Evolutionary conservation across 2,797 vertebrate species (phyloP), one percentile per base, ranked within the genome.

Genomic region (Schizopygopsis malacanthus): DNA sequence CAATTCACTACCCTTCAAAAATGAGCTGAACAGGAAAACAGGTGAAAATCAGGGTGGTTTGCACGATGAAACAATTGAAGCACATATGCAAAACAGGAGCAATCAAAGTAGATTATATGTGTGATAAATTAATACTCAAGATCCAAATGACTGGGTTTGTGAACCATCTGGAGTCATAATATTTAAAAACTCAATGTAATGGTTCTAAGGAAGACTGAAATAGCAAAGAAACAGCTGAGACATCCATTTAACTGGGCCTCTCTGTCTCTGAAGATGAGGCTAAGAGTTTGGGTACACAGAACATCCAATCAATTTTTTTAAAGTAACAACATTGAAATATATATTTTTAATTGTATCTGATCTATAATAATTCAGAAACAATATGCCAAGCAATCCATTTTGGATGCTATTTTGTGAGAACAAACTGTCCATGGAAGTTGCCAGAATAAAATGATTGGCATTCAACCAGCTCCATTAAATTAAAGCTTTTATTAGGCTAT

Each of bases 1-100:
- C 11, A 33, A 47, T 22, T 61, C 9, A 41, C 28, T 43, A 52
- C 8, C 41, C 2, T 67, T 65, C 4, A n/a, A 52, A 83, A 75
- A 65, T 83, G 28, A 75, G 70, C 56, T 65, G 71, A 63, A 50
- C 6, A 76, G 8, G 10, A 78, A 59, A 59, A 47, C 41, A n/a
- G 45, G 47, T 69, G 13, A 81, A 81, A 81, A 41, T 22, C 13
- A 41, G 13, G 16, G 9, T 52, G 2, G 28, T 47, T 61, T 83
- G 10, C 16, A 15, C 41, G n/a, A 82, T 15, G 56, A 45, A 83
- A 25, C 28, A 37, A 65, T n/a, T 50, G 11, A 67, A 50, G 43
- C 22, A 67, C 37, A 37, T 22, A 37, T 71, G 50, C 33, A 43
- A 82, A 82, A 33, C n/a, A 50, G 70, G 20, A 20, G 18, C n/a